Evolutionary conservation across 2,113 vertebrate species (phyloP).

Genomic region (Dicaeum eximium): DNA sequence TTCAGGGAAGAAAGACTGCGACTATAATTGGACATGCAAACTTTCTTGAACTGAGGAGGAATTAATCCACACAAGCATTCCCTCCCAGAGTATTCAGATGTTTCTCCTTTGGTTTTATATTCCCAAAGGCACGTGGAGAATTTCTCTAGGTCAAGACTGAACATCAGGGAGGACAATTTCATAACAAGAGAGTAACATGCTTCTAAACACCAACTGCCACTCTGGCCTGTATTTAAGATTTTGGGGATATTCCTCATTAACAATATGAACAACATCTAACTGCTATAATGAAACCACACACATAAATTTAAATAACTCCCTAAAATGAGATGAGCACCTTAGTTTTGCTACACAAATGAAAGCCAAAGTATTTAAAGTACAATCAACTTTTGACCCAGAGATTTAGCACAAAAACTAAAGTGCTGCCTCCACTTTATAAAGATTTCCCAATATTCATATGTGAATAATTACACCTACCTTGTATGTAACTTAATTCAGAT

Average conservation of each 20-base stretch:
- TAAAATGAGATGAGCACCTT: not conserved
- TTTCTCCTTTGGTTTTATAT: not conserved
- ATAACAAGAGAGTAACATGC: not conserved
- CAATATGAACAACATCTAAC: not conserved
- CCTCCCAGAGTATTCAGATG: not conserved
- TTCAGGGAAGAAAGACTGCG: not conserved
- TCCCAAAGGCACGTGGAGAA: not conserved
- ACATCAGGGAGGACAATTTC: not conserved
- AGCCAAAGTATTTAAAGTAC: not conserved
- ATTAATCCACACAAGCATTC: not conserved
- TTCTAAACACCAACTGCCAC: not conserved
- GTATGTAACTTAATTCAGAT: constrained; percentile 72
- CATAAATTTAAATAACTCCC: not conserved
- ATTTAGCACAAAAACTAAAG: not conserved
- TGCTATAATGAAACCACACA: not conserved
- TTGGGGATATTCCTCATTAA: not conserved
- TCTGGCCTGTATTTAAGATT: not conserved
- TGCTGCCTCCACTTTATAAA: not conserved
- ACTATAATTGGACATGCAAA: not conserved
- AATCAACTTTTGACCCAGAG: not conserved
- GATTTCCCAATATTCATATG: not conserved
- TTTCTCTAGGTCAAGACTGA: not conserved
- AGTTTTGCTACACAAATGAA: not conserved
- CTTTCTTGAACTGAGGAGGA: not conserved
- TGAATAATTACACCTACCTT: constrained; percentile 65